These are phyloP conservation scores for Apistogramma diplotaenia DNA, from an alignment of 2,113 vertebrate genomes.

Conservation along the genomic window DNA sequence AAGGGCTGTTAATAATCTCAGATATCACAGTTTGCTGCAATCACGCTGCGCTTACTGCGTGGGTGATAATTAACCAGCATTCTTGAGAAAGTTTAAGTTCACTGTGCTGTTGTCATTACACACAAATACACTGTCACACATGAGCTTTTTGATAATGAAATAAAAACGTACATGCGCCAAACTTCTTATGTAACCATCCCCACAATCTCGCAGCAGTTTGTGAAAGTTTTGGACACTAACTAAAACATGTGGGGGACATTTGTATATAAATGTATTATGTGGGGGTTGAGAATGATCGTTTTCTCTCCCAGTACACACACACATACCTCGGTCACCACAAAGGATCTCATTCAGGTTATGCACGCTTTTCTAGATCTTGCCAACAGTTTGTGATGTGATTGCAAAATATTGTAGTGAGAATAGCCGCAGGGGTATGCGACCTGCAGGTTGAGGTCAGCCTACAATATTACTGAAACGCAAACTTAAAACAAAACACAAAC, in stretches of 20 bases:
- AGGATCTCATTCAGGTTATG: not conserved
- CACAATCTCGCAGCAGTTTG: not conserved
- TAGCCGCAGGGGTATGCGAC: not conserved
- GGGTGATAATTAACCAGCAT: not conserved
- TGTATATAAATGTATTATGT: not conserved
- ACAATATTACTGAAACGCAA: not conserved
- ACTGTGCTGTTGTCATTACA: not conserved
- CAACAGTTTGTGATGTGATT: not conserved
- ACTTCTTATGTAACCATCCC: no score
- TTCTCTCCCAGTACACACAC: not conserved
- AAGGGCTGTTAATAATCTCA: not conserved
- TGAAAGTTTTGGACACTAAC: not conserved
- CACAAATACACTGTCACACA: not conserved
- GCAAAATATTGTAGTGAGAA: not conserved
- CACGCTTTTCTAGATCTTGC: not conserved
- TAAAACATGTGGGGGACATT: not conserved
- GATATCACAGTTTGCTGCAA: not conserved
- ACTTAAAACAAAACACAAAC: not conserved
- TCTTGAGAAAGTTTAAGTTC: not conserved
- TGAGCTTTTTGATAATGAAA: not conserved
- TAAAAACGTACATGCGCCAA: not conserved
- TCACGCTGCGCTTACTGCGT: not conserved
- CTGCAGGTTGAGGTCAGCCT: not conserved
- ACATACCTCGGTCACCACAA: not conserved
- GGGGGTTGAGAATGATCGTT: not conserved